Evolutionary conservation across 2,888 invertebrate species (phyloP).

Genomic region (Imbricaverruca yamaguchii): DNA sequence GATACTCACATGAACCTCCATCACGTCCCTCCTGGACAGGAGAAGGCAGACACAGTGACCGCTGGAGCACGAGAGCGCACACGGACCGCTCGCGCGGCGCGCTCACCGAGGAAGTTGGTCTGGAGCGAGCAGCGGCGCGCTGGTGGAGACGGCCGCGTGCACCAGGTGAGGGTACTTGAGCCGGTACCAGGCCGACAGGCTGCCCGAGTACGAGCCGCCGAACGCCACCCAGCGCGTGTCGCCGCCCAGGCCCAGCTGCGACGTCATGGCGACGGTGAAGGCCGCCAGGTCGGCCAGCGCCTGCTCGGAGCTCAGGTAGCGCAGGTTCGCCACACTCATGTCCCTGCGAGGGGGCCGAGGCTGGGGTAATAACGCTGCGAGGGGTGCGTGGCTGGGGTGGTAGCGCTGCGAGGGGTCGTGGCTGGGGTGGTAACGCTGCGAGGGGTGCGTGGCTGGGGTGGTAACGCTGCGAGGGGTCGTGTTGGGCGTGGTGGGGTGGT

Average conservation of each 20-base stretch:
- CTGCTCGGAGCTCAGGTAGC: conserved; percentile 57
- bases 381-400: too few species aligned
- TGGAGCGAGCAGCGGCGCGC: conserved; percentile 80
- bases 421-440: too few species aligned
- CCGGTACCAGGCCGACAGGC: conserved; percentile 80
- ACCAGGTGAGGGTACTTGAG: conserved; percentile 77
- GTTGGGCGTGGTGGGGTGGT: too few species aligned
- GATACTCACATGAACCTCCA: neutral
- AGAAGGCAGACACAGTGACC: too few species aligned
- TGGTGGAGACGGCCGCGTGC: conserved; percentile 75
- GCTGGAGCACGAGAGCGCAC: too few species aligned
- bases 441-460: too few species aligned
- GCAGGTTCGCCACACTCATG: conserved; percentile 66
- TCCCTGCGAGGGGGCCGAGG: conserved; percentile 54
- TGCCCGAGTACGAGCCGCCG: conserved; percentile 92
- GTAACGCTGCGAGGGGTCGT: too few species aligned
- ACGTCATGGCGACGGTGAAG: conserved; percentile 68
- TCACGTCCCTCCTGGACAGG: neutral
- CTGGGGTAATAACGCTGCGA: too few species aligned
- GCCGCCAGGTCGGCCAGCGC: conserved; percentile 70
- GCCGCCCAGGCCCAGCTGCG: conserved; percentile 50
- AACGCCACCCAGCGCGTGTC: conserved; percentile 79
- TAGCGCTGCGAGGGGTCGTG: too few species aligned
- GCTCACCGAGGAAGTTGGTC: conserved; percentile 68
- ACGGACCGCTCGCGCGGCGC: too few species aligned